Percentiles rank a stretch among this genome's conserved stretches.
phyloP scores from a whole-genome alignment of 2,113 vertebrate genomes.

The Tetraodon nigroviridis region DNA sequence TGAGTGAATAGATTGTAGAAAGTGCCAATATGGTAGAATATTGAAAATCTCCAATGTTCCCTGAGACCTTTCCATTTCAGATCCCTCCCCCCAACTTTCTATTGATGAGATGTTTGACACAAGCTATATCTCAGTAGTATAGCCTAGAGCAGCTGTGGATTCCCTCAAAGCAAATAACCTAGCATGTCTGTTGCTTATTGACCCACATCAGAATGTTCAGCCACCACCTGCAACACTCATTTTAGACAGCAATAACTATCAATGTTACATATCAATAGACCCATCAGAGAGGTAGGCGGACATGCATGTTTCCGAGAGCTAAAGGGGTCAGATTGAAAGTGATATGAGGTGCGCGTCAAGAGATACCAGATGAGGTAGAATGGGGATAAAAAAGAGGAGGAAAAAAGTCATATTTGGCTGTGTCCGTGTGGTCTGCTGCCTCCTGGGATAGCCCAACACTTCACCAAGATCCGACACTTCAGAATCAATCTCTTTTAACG shows the following conservation, averaged over 20 bases:
- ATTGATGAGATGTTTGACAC: constrained; percentile 40
- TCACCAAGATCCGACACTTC: constrained; percentile 65
- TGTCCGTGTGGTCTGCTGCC: constrained; percentile 55
- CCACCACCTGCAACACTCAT: constrained; percentile 58
- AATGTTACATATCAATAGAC: constrained; percentile 72
- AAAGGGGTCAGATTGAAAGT: constrained; percentile 42
- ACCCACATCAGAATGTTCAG: constrained; percentile 64
- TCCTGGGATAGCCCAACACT: constrained; percentile 64
- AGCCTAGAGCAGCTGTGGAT: constrained; percentile 51
- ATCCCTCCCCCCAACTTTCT: constrained; percentile 19
- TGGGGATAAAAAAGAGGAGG: constrained; percentile 34
- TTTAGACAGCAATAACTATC: constrained; percentile 69
- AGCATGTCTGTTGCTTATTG: constrained; percentile 59
- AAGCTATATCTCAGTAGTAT: constrained; percentile 40
- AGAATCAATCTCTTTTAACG: constrained; percentile 68
- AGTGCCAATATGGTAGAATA: constrained; percentile 36
- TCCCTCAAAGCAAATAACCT: constrained; percentile 60
- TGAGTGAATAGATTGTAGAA: constrained; percentile 25
- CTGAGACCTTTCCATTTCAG: constrained; percentile 45
- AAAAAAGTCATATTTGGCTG: constrained; percentile 51
- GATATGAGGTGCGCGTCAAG: constrained; percentile 5
- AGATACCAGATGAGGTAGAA: constrained; percentile 23
- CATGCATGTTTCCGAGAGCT: constrained; percentile 30
- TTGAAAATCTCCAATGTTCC: constrained; percentile 49
- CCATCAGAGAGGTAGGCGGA: constrained; percentile 47